Evolutionary conservation across 2,797 vertebrate genomes (phyloP).

Genomic region (Cyprinella venusta): DNA sequence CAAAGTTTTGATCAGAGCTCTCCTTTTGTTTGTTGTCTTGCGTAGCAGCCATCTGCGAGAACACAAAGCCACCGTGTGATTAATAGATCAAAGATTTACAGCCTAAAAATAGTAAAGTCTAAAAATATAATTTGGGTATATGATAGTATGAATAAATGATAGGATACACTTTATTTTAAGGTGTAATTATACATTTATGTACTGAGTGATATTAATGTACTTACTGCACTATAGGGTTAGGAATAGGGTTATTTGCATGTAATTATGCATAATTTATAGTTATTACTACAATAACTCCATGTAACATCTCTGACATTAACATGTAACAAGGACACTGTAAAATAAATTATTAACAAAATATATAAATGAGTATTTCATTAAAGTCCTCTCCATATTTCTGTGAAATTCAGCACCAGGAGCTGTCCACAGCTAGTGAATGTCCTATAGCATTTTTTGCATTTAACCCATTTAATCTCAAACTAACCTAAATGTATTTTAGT

Average conservation of each 20-base stretch:
- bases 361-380: background rate
- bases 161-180: too few species aligned
- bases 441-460: background rate
- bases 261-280: too few species aligned
- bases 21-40: slow-evolving; percentile 96
- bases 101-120: background rate
- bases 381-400: background rate
- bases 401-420: slow-evolving; percentile 33
- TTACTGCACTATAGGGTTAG: too few species aligned
- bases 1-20: slow-evolving; percentile 95
- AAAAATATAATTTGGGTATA: background rate
- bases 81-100: slow-evolving; percentile 32
- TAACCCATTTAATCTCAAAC: background rate
- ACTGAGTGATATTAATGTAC: too few species aligned
- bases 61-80: slow-evolving; percentile 40
- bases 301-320: too few species aligned
- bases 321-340: too few species aligned
- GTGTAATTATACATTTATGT: too few species aligned
- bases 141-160: background rate
- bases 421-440: slow-evolving; percentile 8
- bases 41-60: slow-evolving; percentile 89
- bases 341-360: background rate
- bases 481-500: background rate
- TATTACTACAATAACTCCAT: too few species aligned
- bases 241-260: too few species aligned